Percentiles rank a stretch among this genome's conserved stretches.
phyloP scores from a whole-genome alignment of 2,113 vertebrate genomes.

The Dendropsophus ebraccatus region DNA sequence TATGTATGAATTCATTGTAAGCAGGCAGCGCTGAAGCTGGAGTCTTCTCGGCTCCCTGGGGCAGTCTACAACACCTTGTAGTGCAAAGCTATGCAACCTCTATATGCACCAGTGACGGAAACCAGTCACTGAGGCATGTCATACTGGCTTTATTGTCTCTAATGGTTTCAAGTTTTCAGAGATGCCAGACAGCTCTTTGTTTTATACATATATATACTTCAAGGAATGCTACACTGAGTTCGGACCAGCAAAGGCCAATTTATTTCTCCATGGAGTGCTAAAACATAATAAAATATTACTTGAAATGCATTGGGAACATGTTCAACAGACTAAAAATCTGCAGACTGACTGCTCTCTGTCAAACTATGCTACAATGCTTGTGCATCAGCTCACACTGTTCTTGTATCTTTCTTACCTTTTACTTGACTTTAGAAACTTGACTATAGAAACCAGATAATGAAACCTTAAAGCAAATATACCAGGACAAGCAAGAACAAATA shows the following conservation, averaged over 20 bases:
- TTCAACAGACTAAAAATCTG: slow-evolving; percentile 29
- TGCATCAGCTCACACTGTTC: background rate
- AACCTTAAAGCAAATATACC: too few relatives aligned
- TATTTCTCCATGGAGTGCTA: background rate
- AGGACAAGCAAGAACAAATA: too few relatives aligned
- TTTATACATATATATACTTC: slow-evolving; percentile 16
- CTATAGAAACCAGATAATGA: too few relatives aligned
- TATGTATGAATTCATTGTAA: slow-evolving; percentile 44
- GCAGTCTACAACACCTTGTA: slow-evolving; percentile 41
- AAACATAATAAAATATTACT: slow-evolving; percentile 32
- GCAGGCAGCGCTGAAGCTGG: background rate
- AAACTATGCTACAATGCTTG: background rate
- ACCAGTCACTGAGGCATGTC: background rate
- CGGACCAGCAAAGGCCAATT: slow-evolving; percentile 9
- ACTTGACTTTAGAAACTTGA: too few relatives aligned
- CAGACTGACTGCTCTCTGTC: background rate
- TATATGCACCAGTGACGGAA: slow-evolving; percentile 32
- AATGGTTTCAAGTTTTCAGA: slow-evolving; percentile 21
- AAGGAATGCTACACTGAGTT: slow-evolving; percentile 32
- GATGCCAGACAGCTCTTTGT: slow-evolving; percentile 19
- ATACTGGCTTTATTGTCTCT: slow-evolving; percentile 29
- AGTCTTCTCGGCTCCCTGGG: background rate
- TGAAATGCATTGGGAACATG: background rate
- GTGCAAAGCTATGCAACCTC: slow-evolving; percentile 33
- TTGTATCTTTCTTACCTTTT: background rate